Evolutionary conservation across 53 echinoderm and acorn worm species (phyloP).

Genomic region (Patiria pectinifera): DNA sequence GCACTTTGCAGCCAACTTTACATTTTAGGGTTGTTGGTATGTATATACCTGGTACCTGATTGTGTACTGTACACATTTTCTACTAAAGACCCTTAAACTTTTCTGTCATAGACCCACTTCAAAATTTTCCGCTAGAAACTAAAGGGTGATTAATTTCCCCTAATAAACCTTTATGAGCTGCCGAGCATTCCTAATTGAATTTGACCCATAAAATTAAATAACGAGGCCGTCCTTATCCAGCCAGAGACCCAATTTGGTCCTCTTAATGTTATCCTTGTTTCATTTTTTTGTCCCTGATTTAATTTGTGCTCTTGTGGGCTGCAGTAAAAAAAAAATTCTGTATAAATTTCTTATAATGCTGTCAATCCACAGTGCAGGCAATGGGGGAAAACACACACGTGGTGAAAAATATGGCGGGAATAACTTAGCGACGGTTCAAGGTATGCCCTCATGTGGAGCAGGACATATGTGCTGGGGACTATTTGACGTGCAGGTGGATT

Average conservation of each 20-base stretch:
- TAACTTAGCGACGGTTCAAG: not conserved
- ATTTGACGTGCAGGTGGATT: not conserved
- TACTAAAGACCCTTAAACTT: too few species aligned
- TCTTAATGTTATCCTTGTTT: not conserved
- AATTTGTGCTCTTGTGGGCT: not conserved
- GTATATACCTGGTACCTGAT: too few species aligned
- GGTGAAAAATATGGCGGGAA: not conserved
- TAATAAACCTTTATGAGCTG: constrained; percentile 13
- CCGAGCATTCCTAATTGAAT: not conserved
- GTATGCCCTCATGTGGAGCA: not conserved
- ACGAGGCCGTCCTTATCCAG: not conserved
- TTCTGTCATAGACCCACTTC: too few species aligned
- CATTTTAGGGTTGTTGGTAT: too few species aligned
- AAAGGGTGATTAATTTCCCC: not conserved
- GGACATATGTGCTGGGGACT: not conserved
- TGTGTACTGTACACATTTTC: too few species aligned
- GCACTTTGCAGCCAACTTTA: too few species aligned
- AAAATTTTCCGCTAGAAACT: too few species aligned
- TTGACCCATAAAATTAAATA: constrained; percentile 7
- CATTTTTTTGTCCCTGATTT: not conserved
- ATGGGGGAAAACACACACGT: not conserved
- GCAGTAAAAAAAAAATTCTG: not conserved
- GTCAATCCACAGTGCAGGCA: not conserved
- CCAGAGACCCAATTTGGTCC: not conserved
- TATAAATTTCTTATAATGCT: not conserved